Conservation (phyloP, 2,888 invertebrate species). For the Pemphredon lugubris region DNA sequence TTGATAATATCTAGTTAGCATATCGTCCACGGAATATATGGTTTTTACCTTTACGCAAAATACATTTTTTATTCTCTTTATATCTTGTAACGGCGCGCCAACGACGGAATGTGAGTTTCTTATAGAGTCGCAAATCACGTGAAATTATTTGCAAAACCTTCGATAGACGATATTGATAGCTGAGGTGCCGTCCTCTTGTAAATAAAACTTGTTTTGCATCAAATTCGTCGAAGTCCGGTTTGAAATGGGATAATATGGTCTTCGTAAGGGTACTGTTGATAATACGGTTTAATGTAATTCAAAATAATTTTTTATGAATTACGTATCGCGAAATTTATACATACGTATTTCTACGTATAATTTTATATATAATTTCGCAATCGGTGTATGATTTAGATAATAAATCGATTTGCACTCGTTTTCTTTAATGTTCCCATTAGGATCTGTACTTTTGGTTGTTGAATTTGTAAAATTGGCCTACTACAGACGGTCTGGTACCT, state of each 20-base stretch:
- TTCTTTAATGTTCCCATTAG: constrained; percentile 19
- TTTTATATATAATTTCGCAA: constrained; percentile 41
- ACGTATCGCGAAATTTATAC: too few relatives aligned
- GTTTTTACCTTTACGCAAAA: constrained; percentile 58
- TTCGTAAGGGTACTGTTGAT: too few relatives aligned
- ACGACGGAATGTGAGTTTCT: constrained; percentile 28
- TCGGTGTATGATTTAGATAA: constrained; percentile 33
- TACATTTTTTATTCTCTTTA: constrained; percentile 56
- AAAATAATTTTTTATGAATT: constrained; percentile 30
- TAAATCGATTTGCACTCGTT: constrained; percentile 30
- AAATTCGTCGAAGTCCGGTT: background rate
- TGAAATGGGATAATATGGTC: too few relatives aligned
- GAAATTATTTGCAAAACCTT: constrained; percentile 37
- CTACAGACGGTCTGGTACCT: too few relatives aligned
- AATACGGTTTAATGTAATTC: background rate
- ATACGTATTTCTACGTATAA: constrained; percentile 14
- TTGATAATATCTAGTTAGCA: constrained; percentile 58
- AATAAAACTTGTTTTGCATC: constrained; percentile 8
- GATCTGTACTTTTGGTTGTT: too few relatives aligned
- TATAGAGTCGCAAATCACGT: constrained; percentile 10
- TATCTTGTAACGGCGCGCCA: constrained; percentile 45
- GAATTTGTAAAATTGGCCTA: too few relatives aligned
- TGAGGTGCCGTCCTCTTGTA: constrained; percentile 9
- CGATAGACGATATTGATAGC: constrained; percentile 24
- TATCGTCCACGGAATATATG: constrained; percentile 48